Evolutionary conservation across 2,888 invertebrate genomes (phyloP), one percentile per base, ranked within the genome.

Genomic region (Chaitophorus viminalis): DNA sequence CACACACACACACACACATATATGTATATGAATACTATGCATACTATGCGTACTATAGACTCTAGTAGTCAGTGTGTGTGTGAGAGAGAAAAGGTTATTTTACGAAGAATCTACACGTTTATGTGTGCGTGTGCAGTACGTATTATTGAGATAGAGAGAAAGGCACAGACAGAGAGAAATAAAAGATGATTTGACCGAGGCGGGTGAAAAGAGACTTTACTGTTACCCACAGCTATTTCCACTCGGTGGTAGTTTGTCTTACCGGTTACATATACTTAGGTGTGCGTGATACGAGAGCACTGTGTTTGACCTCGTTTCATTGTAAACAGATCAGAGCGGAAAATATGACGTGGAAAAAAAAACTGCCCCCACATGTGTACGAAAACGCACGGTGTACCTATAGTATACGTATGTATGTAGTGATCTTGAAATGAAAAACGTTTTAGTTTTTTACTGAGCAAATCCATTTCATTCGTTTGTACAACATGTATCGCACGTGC

Each of bases 271-370:
- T 31, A 60, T 60, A 14, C 9, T 11, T 33, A 6, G 17, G 60
- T 11, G 68, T 70, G 68, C 17, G 14, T 54, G 36, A 54, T 74
- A 52, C 75, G n/a, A n/a, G n/a, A n/a, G n/a, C n/a, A n/a, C n/a
- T n/a, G n/a, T n/a, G n/a, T 75, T 39, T 36, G 74, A 74, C 60
- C 83, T 36, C 83, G 74, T 82, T 82, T 74, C 83, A 60, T 74
- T 83, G 74, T 75, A 60, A 74, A 75, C 54, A 60, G 54, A 75
- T 74, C 74, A n/a, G 21, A 33, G 74, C n/a, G 4, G n/a, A 4
- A 54, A 74, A 29, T 33, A 9, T 39, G 25, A 75, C 25, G 29
- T 17, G 39, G 8, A n/a, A 81, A 68, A 68, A 60, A 60, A 25
- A 60, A 21, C 0, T 25, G 1, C 60, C 4, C 60, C 21, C 3